phyloP scores from a whole-genome alignment of 2,797 vertebrate genomes.

The Gallinago stenura region DNA sequence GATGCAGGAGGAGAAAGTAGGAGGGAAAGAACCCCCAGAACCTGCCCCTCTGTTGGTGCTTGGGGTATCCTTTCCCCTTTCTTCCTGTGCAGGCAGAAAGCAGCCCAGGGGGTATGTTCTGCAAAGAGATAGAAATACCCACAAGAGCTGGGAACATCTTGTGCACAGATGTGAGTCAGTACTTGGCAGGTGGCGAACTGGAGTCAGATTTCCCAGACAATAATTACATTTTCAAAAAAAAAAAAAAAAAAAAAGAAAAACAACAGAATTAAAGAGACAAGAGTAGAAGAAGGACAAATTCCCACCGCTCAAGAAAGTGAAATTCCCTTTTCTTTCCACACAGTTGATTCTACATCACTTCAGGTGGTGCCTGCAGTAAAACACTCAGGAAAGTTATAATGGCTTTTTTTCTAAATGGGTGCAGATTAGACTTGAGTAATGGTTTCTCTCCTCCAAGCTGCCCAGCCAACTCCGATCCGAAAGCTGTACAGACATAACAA shows the following conservation, averaged over 20 bases:
- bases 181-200: conserved; percentile 28
- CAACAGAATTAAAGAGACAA: not conserved
- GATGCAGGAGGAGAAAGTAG: not conserved
- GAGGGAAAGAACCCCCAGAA: not conserved
- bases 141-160: conserved; percentile 38
- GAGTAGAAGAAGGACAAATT: not conserved
- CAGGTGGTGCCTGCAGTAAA: not conserved
- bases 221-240: conserved; percentile 14
- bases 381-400: not conserved
- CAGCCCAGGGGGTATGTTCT: not conserved
- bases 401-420: not conserved
- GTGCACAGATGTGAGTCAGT: conserved; percentile 60
- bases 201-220: conserved; percentile 62
- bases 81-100: not conserved
- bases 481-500: not conserved
- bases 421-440: not conserved
- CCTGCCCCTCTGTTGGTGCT: not conserved
- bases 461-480: not conserved
- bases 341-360: not conserved
- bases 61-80: not conserved
- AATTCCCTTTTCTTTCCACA: not conserved
- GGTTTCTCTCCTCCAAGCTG: not conserved
- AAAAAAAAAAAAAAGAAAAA: not conserved
- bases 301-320: not conserved
- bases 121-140: not conserved